Percentiles rank a stretch among this genome's conserved stretches.
Conservation (phyloP, 2,888 invertebrate genomes). For the Choreutis nemorana region DNA sequence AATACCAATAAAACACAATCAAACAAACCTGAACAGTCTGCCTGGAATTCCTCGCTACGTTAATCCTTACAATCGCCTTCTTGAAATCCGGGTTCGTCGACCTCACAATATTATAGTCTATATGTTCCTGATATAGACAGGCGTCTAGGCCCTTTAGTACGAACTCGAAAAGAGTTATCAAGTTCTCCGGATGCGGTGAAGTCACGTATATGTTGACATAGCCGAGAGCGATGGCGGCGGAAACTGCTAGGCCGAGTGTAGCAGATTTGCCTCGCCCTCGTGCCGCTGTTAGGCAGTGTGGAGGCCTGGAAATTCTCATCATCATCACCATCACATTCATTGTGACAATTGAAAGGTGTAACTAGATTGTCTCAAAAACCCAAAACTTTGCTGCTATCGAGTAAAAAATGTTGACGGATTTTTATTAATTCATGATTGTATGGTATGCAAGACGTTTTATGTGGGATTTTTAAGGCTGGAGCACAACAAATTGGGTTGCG, state of each 20-base stretch:
- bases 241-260: constrained; percentile 91
- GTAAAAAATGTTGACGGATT: too few relatives aligned
- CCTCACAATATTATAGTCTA: constrained; percentile 93
- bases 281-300: constrained; percentile 94
- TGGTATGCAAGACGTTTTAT: too few relatives aligned
- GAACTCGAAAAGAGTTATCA: constrained; percentile 97
- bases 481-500: too few relatives aligned
- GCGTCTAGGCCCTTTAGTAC: constrained; percentile 95
- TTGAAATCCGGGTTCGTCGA: constrained; percentile 97
- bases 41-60: constrained; percentile 87
- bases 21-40: constrained; percentile 86
- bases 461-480: too few relatives aligned
- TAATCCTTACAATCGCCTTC: constrained; percentile 93
- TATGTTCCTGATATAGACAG: constrained; percentile 93
- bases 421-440: too few relatives aligned
- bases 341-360: too few relatives aligned
- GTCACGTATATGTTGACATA: constrained; percentile 97
- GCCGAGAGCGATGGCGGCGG: constrained; percentile 83
- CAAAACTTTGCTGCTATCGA: too few relatives aligned
- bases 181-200: constrained; percentile 97
- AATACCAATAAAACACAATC: not conserved
- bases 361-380: too few relatives aligned
- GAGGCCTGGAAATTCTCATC: constrained; percentile 72
- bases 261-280: constrained; percentile 99
- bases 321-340: too few relatives aligned